Base-by-base conservation (phyloP, 2,888 invertebrate genomes). In the Seladonia tumulorum region DNA sequence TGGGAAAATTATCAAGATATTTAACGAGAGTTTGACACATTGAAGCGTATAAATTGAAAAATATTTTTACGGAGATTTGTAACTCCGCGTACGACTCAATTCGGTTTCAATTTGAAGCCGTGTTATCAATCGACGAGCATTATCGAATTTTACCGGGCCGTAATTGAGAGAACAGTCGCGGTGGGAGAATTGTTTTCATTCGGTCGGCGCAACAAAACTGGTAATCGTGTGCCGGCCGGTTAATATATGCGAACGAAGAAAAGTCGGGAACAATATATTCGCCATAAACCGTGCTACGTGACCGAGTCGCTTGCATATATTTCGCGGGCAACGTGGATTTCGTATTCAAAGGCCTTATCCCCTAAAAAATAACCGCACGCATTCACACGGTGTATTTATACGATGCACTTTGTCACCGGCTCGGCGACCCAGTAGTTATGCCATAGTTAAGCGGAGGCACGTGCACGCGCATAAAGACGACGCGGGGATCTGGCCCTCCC, bases 391-490 rank as follows among this genome's bases (percentile, higher is more conserved):
- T n/a, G 74, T 72, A 82, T 86, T 84, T 85, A 71, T 85, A 75
- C 68, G 72, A 49, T 25, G 71, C 57, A 85, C 45, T 76, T 80
- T 79, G 75, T 85, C 81, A 79, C 63, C 63, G 53, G 29, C 83
- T 79, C 78, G 47, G 63, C 82, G 47, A 66, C 49, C 74, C 78
- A 85, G 85, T 83, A 83, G 83, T 85, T 85, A 72, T 76, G 75
- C 83, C 83, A 72, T 83, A 83, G 85, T 85, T 79, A 85, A 83
- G 79, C 83, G 83, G 71, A 76, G 82, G 78, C 84, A 82, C 84
- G 84, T 85, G 84, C 84, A 85, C 82, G 75, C 57, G 84, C 84
- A 82, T 85, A 85, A 85, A 85, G 82, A 85, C 82, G 82, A 82
- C 73, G 29, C 22, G 70, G 66, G 29, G 76, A 25, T 57, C 70